These are phyloP conservation scores for Oophaga sylvatica DNA, from an alignment of 2,797 vertebrate genomes.

Conservation along the genomic window DNA sequence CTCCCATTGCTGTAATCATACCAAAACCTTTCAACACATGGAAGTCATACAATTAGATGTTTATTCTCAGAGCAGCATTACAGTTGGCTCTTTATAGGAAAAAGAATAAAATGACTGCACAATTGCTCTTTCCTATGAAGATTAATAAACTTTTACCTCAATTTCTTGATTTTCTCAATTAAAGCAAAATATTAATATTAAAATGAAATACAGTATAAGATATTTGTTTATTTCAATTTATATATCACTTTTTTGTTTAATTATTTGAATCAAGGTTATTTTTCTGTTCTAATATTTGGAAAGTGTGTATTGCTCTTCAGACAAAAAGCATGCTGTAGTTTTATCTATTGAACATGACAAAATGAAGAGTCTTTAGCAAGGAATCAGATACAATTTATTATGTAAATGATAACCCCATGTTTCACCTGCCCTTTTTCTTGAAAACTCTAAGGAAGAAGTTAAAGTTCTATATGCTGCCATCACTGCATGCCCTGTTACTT, in stretches of 20 bases:
- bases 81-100: slow-evolving; percentile 41
- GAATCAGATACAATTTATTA: not conserved
- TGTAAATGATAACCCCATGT: not conserved
- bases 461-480: too few relatives aligned
- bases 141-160: not conserved
- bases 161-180: not conserved
- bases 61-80: slow-evolving; percentile 43
- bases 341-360: not conserved
- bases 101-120: slow-evolving; percentile 25
- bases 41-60: slow-evolving; percentile 57
- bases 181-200: too few relatives aligned
- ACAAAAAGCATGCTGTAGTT: too few relatives aligned
- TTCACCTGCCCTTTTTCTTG: not conserved
- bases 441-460: too few relatives aligned
- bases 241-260: too few relatives aligned
- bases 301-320: too few relatives aligned
- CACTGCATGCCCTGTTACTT: not conserved
- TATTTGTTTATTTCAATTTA: too few relatives aligned
- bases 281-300: too few relatives aligned
- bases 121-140: not conserved
- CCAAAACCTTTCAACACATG: slow-evolving; percentile 7
- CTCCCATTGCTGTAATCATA: slow-evolving; percentile 43
- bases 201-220: too few relatives aligned
- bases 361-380: not conserved
- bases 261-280: too few relatives aligned